Evolutionary conservation across 2,113 vertebrate genomes (phyloP).

Genomic region (Rhynchomys soricoides): DNA sequence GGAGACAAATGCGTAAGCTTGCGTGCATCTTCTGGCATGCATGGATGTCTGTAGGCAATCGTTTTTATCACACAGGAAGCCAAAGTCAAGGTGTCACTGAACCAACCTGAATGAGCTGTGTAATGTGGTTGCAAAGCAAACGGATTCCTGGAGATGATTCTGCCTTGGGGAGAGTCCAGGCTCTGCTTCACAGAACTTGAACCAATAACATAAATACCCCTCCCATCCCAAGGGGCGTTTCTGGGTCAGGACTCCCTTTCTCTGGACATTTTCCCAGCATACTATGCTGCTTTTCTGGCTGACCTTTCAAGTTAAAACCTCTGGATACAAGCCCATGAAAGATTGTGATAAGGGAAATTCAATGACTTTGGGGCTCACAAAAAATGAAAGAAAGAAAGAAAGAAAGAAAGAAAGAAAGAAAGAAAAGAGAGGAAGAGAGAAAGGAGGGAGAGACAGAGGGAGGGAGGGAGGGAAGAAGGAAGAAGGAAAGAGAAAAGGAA

Average conservation of each 20-base stretch:
- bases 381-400: no score
- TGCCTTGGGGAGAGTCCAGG: conserved; percentile 60
- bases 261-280: conserved; percentile 67
- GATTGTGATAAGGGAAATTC: conserved; percentile 70
- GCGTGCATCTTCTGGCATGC: neutral
- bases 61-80: conserved; percentile 7
- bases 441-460: no score
- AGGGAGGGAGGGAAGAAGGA: rapidly evolving
- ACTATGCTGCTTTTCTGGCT: conserved; percentile 77
- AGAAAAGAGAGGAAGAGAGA: no score
- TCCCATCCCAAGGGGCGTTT: conserved; percentile 70
- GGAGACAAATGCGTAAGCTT: neutral
- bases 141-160: neutral
- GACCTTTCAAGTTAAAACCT: conserved; percentile 72
- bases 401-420: no score
- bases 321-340: conserved; percentile 62
- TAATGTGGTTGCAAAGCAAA: neutral
- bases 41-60: neutral
- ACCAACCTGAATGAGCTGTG: neutral
- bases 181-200: conserved; percentile 51
- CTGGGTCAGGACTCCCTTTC: conserved; percentile 64
- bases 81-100: neutral
- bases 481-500: no score
- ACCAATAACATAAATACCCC: conserved; percentile 33
- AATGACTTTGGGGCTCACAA: conserved; percentile 43